Base-by-base conservation (phyloP, 2,797 vertebrate genomes). In the Cryptoprocta ferox region DNA sequence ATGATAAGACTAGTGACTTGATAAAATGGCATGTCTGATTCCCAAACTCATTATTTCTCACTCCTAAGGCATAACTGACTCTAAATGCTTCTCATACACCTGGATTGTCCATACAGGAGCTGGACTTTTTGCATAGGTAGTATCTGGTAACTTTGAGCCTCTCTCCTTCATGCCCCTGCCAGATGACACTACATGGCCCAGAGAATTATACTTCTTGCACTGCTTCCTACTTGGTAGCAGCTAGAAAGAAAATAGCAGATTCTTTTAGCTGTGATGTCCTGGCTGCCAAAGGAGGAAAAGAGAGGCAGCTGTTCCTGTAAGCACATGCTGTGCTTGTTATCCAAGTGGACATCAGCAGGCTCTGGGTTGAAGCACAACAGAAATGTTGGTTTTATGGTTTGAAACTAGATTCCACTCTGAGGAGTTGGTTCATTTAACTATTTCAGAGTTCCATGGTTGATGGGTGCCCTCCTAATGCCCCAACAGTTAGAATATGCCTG, bases 241-340 rank as follows among this genome's bases (percentile, higher is more conserved):
- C n/a, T 80, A 28, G 63, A 97, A 91, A 56, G 56, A 59, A 95
- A 87, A 90, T 24, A 92, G 45, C 68, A 48, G 24, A 21, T 81
- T 26, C 32, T 91, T 80, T 89, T 56, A 70, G 42, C 19, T 61
- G 42, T 42, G 83, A 10, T 37, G 68, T 84, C 75, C 68, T 35
- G 63, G 32, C 68, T 96, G 83, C 50, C 70, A 79, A 93, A 76
- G 37, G 42, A 70, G 24, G 61, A 59, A 73, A 84, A 59, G 37
- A 90, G 66, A 37, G 24, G 90, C 95, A 87, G 80, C 37, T 94
- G 50, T 92, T 90, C 6, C 26, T 83, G 18, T 5, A 59, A 59
- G 18, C 48, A 66, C 16, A 13, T 1, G 32, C 79, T 32, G 32
- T 63, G 28, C n/a, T 59, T n/a, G 24, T 24, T 18, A 79, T 37